phyloP scores from a whole-genome alignment of 2,888 invertebrate species.

The Diabrotica balteata region DNA sequence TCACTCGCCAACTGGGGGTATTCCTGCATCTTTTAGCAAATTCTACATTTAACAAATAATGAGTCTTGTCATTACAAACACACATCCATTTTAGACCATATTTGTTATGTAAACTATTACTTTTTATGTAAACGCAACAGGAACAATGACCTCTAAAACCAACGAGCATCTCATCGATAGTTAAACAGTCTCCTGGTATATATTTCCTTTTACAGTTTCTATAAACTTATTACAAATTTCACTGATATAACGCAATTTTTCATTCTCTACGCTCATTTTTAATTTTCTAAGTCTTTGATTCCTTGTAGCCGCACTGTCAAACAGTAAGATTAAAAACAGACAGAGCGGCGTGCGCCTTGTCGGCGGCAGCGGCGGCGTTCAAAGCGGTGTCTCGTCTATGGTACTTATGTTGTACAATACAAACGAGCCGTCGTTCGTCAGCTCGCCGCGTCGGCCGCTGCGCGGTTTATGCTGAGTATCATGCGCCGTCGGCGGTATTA shows the following conservation, averaged over 20 bases:
- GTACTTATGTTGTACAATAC: no score
- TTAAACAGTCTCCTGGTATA: conserved; percentile 1
- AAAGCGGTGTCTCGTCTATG: no score
- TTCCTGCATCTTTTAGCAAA: no score
- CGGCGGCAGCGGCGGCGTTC: no score
- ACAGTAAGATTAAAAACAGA: no score
- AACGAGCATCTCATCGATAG: conserved; percentile 1
- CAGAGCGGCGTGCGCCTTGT: no score
- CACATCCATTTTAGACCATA: not conserved
- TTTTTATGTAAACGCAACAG: conserved; percentile 4
- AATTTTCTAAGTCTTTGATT: not conserved
- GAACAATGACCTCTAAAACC: conserved; percentile 8
- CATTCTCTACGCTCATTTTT: no score
- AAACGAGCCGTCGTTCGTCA: no score
- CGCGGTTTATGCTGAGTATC: no score
- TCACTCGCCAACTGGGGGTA: no score
- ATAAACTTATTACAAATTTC: not conserved
- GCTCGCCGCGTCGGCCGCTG: no score
- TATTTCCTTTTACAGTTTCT: conserved; percentile 1
- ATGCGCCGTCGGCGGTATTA: no score
- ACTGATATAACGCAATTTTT: not conserved
- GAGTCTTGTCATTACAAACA: not conserved
- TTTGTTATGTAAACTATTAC: conserved; percentile 5
- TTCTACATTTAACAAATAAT: not conserved
- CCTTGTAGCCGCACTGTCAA: not conserved